Conservation (phyloP, 2,888 invertebrate genomes). For the Cerastis rubricosa region DNA sequence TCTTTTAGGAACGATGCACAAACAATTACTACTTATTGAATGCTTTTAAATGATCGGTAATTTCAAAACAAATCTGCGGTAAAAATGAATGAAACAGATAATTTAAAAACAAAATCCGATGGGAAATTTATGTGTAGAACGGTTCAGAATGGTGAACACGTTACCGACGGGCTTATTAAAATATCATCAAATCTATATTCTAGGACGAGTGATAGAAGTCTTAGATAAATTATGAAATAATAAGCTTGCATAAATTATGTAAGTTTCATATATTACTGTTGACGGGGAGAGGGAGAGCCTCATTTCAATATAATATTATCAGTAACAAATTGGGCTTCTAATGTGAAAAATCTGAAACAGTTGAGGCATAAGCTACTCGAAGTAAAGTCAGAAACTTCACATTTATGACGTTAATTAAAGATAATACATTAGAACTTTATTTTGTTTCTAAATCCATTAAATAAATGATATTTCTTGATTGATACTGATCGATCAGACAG, state of each 20-base stretch:
- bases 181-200: neutral
- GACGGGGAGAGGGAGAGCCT: too few relatives aligned
- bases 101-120: too few relatives aligned
- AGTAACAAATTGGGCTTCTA: neutral
- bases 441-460: slow-evolving; percentile 29
- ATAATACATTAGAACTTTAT: slow-evolving; percentile 11
- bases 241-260: too few relatives aligned
- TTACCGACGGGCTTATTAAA: neutral
- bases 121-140: too few relatives aligned
- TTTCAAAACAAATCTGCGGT: too few relatives aligned
- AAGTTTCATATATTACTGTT: too few relatives aligned
- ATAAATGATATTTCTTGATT: slow-evolving; percentile 34
- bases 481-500: slow-evolving; percentile 54
- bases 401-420: neutral
- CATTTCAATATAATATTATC: neutral
- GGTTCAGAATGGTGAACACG: too few relatives aligned
- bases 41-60: too few relatives aligned
- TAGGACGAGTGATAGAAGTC: too few relatives aligned
- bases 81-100: too few relatives aligned
- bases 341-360: neutral
- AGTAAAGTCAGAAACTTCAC: neutral
- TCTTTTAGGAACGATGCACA: neutral
- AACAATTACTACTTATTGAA: too few relatives aligned
- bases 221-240: too few relatives aligned
- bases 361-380: neutral